Evolutionary conservation across 2,113 vertebrate species (phyloP), one percentile per base, ranked within the genome.

Genomic region (Vireo altiloquus): DNA sequence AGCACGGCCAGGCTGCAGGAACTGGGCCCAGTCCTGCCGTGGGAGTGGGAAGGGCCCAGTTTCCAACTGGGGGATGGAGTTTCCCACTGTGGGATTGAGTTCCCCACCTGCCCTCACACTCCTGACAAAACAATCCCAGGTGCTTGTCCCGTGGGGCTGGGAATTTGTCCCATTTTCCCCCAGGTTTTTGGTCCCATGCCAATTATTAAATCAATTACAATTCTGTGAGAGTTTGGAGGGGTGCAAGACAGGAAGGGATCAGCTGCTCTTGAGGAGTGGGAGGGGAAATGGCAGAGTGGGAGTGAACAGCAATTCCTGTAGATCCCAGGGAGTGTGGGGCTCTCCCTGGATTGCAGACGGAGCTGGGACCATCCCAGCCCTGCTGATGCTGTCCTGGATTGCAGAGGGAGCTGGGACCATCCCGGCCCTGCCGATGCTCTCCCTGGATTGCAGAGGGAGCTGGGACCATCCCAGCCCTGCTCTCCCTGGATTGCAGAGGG

Each of bases 251-350:
- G 13, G 54, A 22, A 22, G 50, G 37, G 7, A 53, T 50, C n/a
- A 12, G 40, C 71, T 37, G 52, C 66, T 88, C 39, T 5, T 5
- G 2, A 13, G 3, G 66, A 42, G 60, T 6, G 46, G 82, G 89
- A 77, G 76, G 57, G 17, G 54, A 23, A 15, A 8, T 2, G 60
- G 54, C 66, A 37, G 59, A 15, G 78, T 12, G 60, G 60, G 72
- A 82, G 66, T 2, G 10, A 12, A 2, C 2, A 25, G 53, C 33
- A 7, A 4, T n/a, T 50, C 10, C 82, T 77, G 87, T 18, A 8
- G 78, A 30, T 44, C 30, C 0, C 2, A 1, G 68, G 63, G 46
- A 30, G 49, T 1, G 10, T 2, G 39, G 21, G 6, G 42, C 15
- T 44, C 42, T 44, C 42, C 42, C 42, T 44, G 42, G 42, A 44